Conservation (phyloP, 2,888 invertebrate genomes). For the Ennomos fuscantarius region DNA sequence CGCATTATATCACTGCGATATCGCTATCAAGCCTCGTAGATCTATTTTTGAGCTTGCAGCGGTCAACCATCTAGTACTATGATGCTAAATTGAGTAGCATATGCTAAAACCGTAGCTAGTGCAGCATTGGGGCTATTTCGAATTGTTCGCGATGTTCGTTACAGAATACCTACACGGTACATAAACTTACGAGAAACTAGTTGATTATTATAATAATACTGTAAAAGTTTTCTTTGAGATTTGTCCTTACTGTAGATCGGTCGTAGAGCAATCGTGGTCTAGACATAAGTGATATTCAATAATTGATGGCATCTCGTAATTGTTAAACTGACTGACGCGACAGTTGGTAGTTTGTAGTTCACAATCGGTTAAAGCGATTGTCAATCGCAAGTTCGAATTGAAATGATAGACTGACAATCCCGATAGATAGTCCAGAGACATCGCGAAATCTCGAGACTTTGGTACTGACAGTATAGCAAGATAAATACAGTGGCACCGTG, state of each 20-base stretch:
- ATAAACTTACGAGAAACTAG: neutral
- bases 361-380: too few species aligned
- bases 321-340: too few species aligned
- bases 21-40: constrained; percentile 49
- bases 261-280: too few species aligned
- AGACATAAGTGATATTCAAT: too few species aligned
- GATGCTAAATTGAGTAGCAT: constrained; percentile 61
- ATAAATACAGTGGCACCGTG: constrained; percentile 57
- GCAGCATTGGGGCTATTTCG: constrained; percentile 56
- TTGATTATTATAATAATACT: neutral
- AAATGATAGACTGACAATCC: too few species aligned
- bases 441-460: too few species aligned
- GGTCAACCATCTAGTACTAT: constrained; percentile 58
- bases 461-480: constrained; percentile 13
- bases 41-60: constrained; percentile 57
- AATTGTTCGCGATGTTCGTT: constrained; percentile 59
- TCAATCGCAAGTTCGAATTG: too few species aligned
- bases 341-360: too few species aligned
- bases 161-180: constrained; percentile 14
- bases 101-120: constrained; percentile 46
- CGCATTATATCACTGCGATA: constrained; percentile 48
- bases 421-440: too few species aligned
- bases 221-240: neutral
- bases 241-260: too few species aligned
- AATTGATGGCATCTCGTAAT: too few species aligned